Base-by-base conservation (phyloP, 2,888 invertebrate genomes). In the Morpho achilles region DNA sequence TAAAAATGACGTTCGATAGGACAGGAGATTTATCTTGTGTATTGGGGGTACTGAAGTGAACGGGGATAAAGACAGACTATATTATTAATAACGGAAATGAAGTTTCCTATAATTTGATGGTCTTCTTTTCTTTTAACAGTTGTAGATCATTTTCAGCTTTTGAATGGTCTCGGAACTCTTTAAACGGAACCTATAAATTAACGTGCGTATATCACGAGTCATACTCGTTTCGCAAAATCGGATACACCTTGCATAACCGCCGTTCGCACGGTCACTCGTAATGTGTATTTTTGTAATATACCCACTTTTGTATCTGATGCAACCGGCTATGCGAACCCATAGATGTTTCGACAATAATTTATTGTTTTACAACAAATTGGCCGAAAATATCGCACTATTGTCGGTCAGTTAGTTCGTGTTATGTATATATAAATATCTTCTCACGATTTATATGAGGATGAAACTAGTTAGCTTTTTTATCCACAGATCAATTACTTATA, bases 201-300 rank as follows among this genome's bases (percentile, higher is more conserved):
- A 50, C 16, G 41, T 47, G 41, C 40, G 48, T 54, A 54, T 41
- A 53, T n/a, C 39, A 46, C 45, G 46, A 50, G 50, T 55, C 53
- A 32, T 16, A 60, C 62, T 64, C 58, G 68, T 82, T 82, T 76
- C 80, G 80, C 73, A 80, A 83, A 80, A 71, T 73, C 72, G 73
- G 75, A 76, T 76, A 78, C 75, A 50, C 65, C 66, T 82, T 74
- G 74, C 75, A 75, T 65, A 80, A 80, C 63, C 50, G 53, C 58
- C 53, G 67, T 79, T 80, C 82, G 75, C 83, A 82, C 82, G 82
- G 63, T 51, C 57, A 58, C 59, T 57, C 68, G 72, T 70, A 61
- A 68, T 65, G 65, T 66, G 69, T 71, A 64, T 71, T 80, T 79
- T 79, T 75, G 80, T 71, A 82, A 82, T 66, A 66, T 63, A 66